Evolutionary conservation across 2,113 vertebrate species (phyloP), one percentile per base, ranked within the genome.

Genomic region (Pluvianellus socialis): DNA sequence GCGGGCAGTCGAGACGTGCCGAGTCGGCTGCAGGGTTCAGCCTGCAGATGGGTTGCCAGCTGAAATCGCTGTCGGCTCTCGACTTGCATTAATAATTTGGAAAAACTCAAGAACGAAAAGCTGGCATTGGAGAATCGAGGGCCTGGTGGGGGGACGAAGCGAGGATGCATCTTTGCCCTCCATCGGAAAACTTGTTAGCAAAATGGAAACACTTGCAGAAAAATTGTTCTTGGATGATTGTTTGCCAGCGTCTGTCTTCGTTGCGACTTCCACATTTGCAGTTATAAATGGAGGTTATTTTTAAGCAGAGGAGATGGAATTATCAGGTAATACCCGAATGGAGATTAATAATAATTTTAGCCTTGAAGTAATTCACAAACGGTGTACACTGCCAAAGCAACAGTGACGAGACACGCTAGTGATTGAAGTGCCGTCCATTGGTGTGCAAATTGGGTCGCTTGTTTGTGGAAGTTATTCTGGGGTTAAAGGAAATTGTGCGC

Each of bases 161-260:
- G 7, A 58, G 18, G 22, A 16, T 15, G 10, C 0, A 1, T 52
- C 56, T 56, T 14, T 76, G 52, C 21, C 23, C 4, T 4, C 23
- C 4, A 1, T 32, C 42, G 55, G 32, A 56, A 71, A 77, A 38
- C 11, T 53, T 45, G 9, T 6, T 44, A 73, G 24, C 16, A 73
- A 55, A 70, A 66, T 44, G 21, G 6, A 53, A 74, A n/a, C 5
- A 8, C 22, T 38, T 50, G 42, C 5, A 55, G 38, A 74, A 75
- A 87, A 71, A 22, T n/a, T 35, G 3, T 30, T 86, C 28, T 56
- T 40, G 19, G 6, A 24, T 59, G 3, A 6, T 26, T 74, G 21
- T 63, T 91, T 79, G 32, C 11, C 13, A 67, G 32, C 14, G 9
- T 2, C 33, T 74, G 30, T 52, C 40, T 68, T 73, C 6, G 12